Evolutionary conservation across 2,888 invertebrate species (phyloP), one percentile per base, ranked within the genome.

Genomic region (Erebia epiphron): DNA sequence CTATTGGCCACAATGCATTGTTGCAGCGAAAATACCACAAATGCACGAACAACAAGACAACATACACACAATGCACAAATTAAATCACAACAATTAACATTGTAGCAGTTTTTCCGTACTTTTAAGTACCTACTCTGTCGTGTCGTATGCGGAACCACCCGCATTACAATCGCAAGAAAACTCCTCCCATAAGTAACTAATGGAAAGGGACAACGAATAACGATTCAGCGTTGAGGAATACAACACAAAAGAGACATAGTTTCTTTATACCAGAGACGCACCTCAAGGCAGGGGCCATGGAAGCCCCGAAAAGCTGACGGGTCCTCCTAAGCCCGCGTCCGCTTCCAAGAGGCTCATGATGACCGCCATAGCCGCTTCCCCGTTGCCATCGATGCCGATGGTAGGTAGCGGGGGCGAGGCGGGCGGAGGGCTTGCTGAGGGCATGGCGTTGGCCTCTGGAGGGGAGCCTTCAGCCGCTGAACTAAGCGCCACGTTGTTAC

Each of bases 321-420:
- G 97, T 0, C 97, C 97, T 4, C 97, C 98, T 46, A 98, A 94
- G 0, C 98, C 98, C 0, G 97, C 97, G 84, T 98, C 98, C 0
- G 97, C 98, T 86, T 98, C 98, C 60, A 98, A 89, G 35, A 98
- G 94, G 84, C 97, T 97, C 98, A 98, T 98, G 78, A 98, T 97
- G 76, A 98, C 97, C 1, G 98, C 97, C 97, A 98, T 98, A 7
- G 97, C 97, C 2, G 98, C 97, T 83, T 98, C 98, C 79, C 98
- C 97, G 83, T 97, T 97, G 56, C 96, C 97, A 81, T 97, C 97
- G 58, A 94, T 94, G 0, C 82, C 82, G 2, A 87, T 79, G 0
- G 86, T 78, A 0, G 86, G 83, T 14, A 87, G 79, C 0, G 86
- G 86, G 5, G 88, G 88, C 3, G 87, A 84, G 4, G 68, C 67